phyloP scores from a whole-genome alignment of 2,113 vertebrate genomes.

The Hyaena hyaena region DNA sequence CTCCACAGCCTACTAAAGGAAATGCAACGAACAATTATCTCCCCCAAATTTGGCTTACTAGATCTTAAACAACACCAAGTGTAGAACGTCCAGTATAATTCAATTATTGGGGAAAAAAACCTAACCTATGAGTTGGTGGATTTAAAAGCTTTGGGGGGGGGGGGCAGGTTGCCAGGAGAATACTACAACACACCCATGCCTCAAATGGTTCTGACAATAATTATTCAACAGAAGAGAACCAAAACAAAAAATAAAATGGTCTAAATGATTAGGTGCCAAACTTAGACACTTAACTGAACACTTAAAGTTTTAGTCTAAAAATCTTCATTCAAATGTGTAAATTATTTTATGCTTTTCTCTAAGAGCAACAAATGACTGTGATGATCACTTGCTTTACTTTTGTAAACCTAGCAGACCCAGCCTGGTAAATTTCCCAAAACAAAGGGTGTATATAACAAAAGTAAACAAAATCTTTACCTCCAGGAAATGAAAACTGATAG shows the following conservation, averaged over 20 bases:
- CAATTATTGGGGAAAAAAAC: neutral
- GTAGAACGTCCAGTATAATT: neutral
- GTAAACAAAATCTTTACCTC: neutral
- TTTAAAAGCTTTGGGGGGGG: neutral
- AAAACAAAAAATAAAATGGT: neutral
- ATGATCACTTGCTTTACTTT: neutral
- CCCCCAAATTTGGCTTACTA: neutral
- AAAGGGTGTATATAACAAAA: neutral
- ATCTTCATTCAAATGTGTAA: neutral
- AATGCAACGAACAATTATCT: neutral
- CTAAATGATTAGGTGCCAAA: neutral
- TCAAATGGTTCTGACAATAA: neutral
- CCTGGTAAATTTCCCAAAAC: neutral
- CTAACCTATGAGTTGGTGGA: neutral
- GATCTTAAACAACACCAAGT: neutral
- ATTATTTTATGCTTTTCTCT: constrained; percentile 2
- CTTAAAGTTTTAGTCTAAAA: neutral
- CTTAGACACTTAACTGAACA: neutral
- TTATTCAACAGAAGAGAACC: neutral
- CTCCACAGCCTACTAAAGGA: neutral
- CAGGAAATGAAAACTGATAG: neutral
- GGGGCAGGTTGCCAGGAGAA: neutral
- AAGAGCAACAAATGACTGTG: neutral
- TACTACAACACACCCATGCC: neutral
- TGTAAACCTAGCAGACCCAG: neutral